Evolutionary conservation across 2,888 invertebrate species (phyloP), one percentile per base, ranked within the genome.

Genomic region (Pogonocherus hispidulus): DNA sequence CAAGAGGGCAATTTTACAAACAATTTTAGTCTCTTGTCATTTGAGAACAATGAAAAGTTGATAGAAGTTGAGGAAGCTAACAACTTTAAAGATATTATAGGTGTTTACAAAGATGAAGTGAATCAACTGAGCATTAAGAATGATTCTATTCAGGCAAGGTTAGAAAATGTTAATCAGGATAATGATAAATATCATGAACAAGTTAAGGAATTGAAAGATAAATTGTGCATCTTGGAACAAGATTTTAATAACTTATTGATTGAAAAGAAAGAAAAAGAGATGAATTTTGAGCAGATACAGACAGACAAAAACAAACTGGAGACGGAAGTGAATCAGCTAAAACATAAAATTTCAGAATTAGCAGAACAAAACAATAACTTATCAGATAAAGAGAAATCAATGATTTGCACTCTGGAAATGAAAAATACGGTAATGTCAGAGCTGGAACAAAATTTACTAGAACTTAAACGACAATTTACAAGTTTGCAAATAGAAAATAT

Each of bases 21-120:
- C 18, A 20, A 18, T 3, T 2, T 9, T 3, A 41, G 41, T 14
- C 6, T 66, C n/a, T n/a, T 22, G 18, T 41, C 66, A 18, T 66
- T 66, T 57, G 66, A 71, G 9, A 63, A 54, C 20, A 52, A 63
- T 27, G 68, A 71, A 62, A 49, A 54, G 9, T 41, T 41, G 1
- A 20, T 56, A 14, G 16, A 11, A 22, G 14, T 67, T 5, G 63
- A 57, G 19, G 63, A 63, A 2, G 27, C 14, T 4, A 54, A 16
- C 2, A 16, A 63, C 32, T 35, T 52, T 14, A 41, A 35, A n/a
- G 27, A 46, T 16, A 63, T 23, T 11, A 9, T 46, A 27, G 54
- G 19, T 6, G 11, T 6, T 23, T 63, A 63, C 46, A n/a, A 46
- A 18, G 23, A 56, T 1, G 37, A 64, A 56, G 20, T 64, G 16